Conservation (phyloP, 2,113 vertebrate genomes). For the Apeltes quadracus region DNA sequence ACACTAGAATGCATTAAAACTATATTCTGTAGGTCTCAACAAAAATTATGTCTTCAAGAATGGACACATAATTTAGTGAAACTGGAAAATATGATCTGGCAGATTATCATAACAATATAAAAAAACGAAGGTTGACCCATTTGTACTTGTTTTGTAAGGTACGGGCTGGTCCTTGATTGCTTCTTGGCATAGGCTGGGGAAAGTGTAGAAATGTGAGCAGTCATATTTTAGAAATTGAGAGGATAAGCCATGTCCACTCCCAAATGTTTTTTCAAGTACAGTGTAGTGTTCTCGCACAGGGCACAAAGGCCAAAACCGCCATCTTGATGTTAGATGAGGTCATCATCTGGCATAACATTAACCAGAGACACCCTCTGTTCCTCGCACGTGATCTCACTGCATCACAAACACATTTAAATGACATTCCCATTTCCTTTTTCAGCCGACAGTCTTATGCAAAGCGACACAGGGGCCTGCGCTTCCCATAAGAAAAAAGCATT, state of each 20-base stretch:
- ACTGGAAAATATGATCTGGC: background rate
- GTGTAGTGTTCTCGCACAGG: constrained; percentile 16
- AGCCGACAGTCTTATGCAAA: constrained; percentile 17
- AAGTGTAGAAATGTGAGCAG: too few relatives aligned
- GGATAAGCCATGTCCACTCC: constrained; percentile 1
- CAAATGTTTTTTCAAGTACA: constrained; percentile 28
- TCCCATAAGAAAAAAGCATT: constrained; percentile 11
- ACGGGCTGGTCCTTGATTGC: background rate
- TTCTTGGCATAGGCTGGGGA: background rate
- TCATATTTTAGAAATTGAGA: background rate
- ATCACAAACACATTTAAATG: constrained; percentile 60
- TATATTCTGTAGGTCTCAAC: background rate
- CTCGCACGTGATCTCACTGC: constrained; percentile 36
- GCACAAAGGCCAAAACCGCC: constrained; percentile 16
- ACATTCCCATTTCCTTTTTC: constrained; percentile 67
- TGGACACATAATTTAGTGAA: background rate
- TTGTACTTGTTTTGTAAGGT: background rate
- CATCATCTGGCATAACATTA: constrained; percentile 43
- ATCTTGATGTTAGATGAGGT: constrained; percentile 43
- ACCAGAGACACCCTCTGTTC: constrained; percentile 41
- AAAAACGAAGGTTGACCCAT: background rate
- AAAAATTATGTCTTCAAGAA: background rate
- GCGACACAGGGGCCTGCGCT: constrained; percentile 10
- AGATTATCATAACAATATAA: background rate
- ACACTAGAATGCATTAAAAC: background rate